phyloP scores from a whole-genome alignment of 2,113 vertebrate genomes.

The Hiodon alosoides region DNA sequence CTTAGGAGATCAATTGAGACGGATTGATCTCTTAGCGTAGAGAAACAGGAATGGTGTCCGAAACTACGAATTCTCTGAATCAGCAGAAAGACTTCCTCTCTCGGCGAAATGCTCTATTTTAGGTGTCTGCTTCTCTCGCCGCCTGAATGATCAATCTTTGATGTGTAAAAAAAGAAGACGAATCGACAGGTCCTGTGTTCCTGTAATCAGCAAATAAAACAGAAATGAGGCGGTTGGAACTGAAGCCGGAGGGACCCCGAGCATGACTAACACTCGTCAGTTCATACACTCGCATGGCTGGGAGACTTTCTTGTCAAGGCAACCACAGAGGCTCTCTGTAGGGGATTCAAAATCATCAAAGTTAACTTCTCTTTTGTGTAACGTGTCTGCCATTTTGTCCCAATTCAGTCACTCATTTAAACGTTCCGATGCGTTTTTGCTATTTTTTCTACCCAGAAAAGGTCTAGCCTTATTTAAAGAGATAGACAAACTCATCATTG shows the following conservation, averaged over 20 bases:
- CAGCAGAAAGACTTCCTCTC: background rate
- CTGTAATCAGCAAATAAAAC: background rate
- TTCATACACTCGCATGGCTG: background rate
- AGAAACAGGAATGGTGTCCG: too few relatives aligned
- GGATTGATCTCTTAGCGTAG: too few relatives aligned
- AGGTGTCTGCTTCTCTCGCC: background rate
- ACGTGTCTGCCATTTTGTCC: conserved; percentile 9
- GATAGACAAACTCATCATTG: background rate
- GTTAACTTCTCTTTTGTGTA: background rate
- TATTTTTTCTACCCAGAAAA: background rate
- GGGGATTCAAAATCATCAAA: background rate
- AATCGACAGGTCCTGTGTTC: background rate
- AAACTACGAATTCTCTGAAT: too few relatives aligned
- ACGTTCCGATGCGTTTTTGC: background rate
- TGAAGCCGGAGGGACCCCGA: background rate
- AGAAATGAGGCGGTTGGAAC: background rate
- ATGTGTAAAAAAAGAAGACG: too few relatives aligned
- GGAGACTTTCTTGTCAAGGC: background rate
- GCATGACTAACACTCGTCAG: background rate
- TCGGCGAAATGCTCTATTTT: background rate
- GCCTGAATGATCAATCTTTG: background rate
- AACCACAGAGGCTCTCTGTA: background rate
- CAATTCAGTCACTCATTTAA: conserved; percentile 9
- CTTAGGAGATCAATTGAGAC: too few relatives aligned
- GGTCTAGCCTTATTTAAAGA: conserved; percentile 9